Base-by-base conservation (phyloP, 2,888 invertebrate species). In the Galerucella calmariensis region DNA sequence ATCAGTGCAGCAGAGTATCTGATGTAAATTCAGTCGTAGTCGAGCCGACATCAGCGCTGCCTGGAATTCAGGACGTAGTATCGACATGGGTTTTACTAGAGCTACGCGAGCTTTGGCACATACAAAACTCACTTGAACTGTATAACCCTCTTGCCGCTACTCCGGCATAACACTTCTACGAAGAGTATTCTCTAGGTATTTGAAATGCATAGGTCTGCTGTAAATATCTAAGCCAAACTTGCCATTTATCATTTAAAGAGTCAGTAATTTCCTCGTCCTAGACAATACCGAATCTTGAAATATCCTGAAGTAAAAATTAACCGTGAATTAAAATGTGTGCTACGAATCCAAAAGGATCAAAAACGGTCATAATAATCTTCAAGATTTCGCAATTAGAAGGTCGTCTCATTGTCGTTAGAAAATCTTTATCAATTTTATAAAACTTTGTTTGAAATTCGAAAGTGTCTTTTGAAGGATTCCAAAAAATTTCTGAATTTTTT, bases 261-360 rank as follows among this genome's bases (percentile, higher is more conserved):
- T 77, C 70, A 12, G 69, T 27, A 3, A 82, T 56, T 51, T 65
- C 14, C 1, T 79, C 77, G 56, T 81, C 80, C 78, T 79, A 82
- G 1, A 24, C 72, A 9, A 80, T 77, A 0, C 74, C 77, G 59
- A 75, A 75, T 16, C 72, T 73, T 81, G 81, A 83, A n/a, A 83
- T 79, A 8, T 82, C 77, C 62, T 83, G 82, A 16, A 84, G 74
- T 3, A 84, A n/a, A 1, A 82, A 77, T 75, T 80, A 79, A 5
- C 78, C 72, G 14, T 76, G 61, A 0, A 83, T 69, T 0, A 79
- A 73, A 5, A 81, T 79, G 1, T 82, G 80, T 0, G 74, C 70
- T 1, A 84, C 71, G 0, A 83, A 69, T 5, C 83, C 84, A 0
- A 83, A 59, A 0, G 84, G 84, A 59, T 86, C 84, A 67, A 81